Percentiles rank a stretch among this genome's conserved stretches.
These are phyloP conservation scores for Sitta carolinensis DNA, from an alignment of 2,797 vertebrate genomes.

Conservation along the genomic window DNA sequence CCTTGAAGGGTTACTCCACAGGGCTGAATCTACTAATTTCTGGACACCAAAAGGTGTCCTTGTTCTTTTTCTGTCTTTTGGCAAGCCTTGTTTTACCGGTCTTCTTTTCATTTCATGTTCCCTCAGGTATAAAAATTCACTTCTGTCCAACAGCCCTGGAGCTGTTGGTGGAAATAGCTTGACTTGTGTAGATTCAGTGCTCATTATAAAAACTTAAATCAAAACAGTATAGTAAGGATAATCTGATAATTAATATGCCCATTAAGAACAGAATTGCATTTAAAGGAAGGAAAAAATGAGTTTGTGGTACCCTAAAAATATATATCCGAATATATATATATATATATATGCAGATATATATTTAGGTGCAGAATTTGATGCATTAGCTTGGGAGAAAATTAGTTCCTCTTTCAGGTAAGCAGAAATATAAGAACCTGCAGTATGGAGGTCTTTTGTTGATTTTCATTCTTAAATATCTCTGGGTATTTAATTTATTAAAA, in stretches of 20 bases:
- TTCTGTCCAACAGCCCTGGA: background rate
- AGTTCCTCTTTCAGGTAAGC: too few relatives aligned
- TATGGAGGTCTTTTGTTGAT: too few relatives aligned
- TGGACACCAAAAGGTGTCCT: background rate
- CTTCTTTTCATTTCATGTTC: background rate
- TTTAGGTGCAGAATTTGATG: too few relatives aligned
- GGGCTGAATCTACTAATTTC: background rate
- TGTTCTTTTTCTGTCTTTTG: background rate
- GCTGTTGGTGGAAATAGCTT: background rate
- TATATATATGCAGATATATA: too few relatives aligned
- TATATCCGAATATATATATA: too few relatives aligned
- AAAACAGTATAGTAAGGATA: background rate
- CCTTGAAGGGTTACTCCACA: background rate
- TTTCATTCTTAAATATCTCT: too few relatives aligned
- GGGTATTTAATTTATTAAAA: too few relatives aligned
- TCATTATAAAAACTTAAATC: background rate
- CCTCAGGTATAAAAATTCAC: background rate
- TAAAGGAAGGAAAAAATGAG: background rate
- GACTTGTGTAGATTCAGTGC: background rate
- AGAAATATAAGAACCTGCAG: too few relatives aligned
- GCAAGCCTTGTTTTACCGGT: background rate
- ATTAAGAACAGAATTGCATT: background rate
- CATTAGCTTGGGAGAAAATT: too few relatives aligned
- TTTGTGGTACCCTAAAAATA: background rate
- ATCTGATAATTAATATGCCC: background rate